phyloP scores from a whole-genome alignment of 2,888 invertebrate genomes.

The Hemithea aestivaria region DNA sequence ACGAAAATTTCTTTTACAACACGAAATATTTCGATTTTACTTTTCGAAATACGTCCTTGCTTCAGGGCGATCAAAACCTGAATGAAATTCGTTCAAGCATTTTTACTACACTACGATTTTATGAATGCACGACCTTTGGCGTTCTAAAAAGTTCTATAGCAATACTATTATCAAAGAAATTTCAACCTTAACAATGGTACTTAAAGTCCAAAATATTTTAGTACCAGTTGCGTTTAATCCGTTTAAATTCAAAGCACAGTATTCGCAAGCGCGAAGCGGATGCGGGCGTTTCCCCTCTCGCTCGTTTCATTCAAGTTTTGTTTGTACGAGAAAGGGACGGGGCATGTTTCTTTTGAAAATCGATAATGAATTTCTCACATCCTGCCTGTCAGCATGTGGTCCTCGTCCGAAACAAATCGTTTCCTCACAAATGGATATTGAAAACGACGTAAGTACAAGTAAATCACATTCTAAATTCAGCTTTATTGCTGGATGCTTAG shows the following conservation, averaged over 20 bases:
- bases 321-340: conserved; percentile 29
- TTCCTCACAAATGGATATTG: conserved; percentile 46
- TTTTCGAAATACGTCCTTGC: conserved; percentile 1
- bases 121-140: too few species aligned
- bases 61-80: too few species aligned
- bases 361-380: conserved; percentile 68
- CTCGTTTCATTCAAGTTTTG: conserved; percentile 9
- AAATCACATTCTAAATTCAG: too few species aligned
- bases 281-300: conserved; percentile 45
- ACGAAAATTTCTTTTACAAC: not conserved
- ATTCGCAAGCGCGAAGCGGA: conserved; percentile 22
- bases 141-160: too few species aligned
- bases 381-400: conserved; percentile 73
- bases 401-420: conserved; percentile 73
- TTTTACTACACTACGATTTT: too few species aligned
- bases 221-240: too few species aligned
- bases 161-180: too few species aligned
- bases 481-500: conserved; percentile 2
- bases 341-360: conserved; percentile 51
- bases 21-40: conserved; percentile 2
- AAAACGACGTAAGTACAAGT: conserved; percentile 9
- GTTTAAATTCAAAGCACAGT: not conserved
- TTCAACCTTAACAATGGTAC: too few species aligned
- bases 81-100: too few species aligned
- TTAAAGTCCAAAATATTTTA: too few species aligned